phyloP scores from a whole-genome alignment of 1,140 invertebrate genomes.

The Meloidogyne floridensis region DNA sequence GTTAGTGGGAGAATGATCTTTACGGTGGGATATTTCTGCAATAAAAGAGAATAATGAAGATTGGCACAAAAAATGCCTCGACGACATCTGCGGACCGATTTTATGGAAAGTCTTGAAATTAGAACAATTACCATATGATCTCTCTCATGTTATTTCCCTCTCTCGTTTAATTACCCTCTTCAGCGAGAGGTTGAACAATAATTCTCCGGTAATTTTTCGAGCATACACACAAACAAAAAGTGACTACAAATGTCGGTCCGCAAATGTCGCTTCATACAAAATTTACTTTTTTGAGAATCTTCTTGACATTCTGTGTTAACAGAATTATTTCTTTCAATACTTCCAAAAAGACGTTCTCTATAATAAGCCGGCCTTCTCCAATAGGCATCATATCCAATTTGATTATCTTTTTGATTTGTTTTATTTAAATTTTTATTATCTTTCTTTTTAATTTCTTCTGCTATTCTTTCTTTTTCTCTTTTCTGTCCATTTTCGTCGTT shows the following conservation, averaged over 20 bases:
- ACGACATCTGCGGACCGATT: no score
- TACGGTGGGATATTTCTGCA: background rate
- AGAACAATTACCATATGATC: no score
- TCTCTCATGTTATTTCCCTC: background rate
- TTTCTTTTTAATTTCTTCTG: background rate
- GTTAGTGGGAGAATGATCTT: background rate
- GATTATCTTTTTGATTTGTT: background rate
- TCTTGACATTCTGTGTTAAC: background rate
- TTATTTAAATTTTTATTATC: background rate
- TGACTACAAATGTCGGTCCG: no score
- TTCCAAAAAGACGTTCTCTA: slow-evolving; percentile 24
- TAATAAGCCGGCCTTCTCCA: slow-evolving; percentile 27
- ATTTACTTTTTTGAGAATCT: slow-evolving; percentile 5
- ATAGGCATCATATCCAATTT: slow-evolving; percentile 26
- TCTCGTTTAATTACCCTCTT: background rate
- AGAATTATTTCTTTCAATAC: slow-evolving; percentile 15
- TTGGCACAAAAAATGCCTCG: no score
- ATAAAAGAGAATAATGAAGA: no score
- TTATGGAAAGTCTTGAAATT: no score
- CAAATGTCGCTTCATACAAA: no score
- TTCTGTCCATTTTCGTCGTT: background rate
- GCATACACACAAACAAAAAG: no score
- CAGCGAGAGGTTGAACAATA: no score
- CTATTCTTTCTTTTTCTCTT: background rate
- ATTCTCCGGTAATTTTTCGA: no score